A percentile compares a stretch with the other conserved stretches of the same genome.
Conservation (phyloP, 1,140 invertebrate species). For the Probaryconus sp. region DNA sequence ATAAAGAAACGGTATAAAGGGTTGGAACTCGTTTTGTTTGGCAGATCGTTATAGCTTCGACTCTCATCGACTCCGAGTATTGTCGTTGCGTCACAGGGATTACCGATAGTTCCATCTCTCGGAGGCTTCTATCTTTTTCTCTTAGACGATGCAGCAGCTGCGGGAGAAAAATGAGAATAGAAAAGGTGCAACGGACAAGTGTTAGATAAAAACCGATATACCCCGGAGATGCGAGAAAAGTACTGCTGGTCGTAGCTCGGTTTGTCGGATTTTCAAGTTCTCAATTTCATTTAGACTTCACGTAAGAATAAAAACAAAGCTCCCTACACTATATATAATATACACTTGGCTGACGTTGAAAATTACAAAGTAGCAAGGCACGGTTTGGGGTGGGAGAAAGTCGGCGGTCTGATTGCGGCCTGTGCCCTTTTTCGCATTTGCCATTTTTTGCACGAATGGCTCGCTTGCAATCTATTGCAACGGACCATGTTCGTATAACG, state of each 20-base stretch:
- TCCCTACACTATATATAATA: slow-evolving; percentile 32
- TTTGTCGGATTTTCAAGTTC: slow-evolving; percentile 51
- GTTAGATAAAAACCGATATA: slow-evolving; percentile 48
- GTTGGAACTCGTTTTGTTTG: no score
- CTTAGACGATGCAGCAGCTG: not conserved
- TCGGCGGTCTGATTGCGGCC: slow-evolving; percentile 36
- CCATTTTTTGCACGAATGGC: slow-evolving; percentile 55
- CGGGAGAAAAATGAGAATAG: slow-evolving; percentile 37
- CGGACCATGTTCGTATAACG: slow-evolving; percentile 32
- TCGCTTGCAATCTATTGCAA: slow-evolving; percentile 48
- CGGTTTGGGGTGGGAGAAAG: slow-evolving; percentile 33
- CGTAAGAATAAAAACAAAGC: slow-evolving; percentile 44
- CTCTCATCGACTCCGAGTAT: not conserved
- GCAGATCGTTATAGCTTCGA: slow-evolving; percentile 1
- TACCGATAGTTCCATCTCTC: not conserved
- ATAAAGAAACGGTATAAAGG: no score
- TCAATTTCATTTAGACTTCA: slow-evolving; percentile 55
- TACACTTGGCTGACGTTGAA: slow-evolving; percentile 35
- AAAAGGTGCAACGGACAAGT: slow-evolving; percentile 38
- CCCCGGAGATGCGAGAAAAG: slow-evolving; percentile 42
- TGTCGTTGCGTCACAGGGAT: not conserved
- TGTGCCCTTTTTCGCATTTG: slow-evolving; percentile 34
- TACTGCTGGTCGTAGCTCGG: slow-evolving; percentile 24
- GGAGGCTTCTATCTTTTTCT: no score
- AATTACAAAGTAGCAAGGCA: slow-evolving; percentile 46